Conservation (phyloP, 2,797 vertebrate genomes). For the Caiman crocodilus region DNA sequence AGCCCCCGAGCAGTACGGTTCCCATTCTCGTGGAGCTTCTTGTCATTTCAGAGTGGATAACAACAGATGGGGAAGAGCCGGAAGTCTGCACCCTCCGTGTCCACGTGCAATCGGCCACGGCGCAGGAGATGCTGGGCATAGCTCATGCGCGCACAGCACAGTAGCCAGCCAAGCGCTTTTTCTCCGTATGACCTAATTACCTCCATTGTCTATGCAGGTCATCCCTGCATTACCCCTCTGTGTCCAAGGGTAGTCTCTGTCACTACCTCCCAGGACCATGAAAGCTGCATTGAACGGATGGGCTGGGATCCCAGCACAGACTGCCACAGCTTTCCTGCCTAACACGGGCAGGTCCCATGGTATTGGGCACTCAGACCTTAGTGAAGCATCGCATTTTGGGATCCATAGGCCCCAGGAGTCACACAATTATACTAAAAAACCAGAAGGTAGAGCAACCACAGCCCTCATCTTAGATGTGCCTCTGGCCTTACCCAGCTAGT, state of each 20-base stretch:
- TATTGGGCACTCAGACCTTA: neutral
- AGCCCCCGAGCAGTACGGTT: neutral
- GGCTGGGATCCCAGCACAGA: neutral
- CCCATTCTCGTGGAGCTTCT: neutral
- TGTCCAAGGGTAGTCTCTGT: no score
- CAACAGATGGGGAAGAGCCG: rapidly evolving
- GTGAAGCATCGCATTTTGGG: neutral
- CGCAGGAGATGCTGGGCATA: neutral
- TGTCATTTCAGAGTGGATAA: neutral
- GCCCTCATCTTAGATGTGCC: neutral
- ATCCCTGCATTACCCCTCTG: neutral
- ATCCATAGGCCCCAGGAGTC: neutral
- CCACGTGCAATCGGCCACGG: neutral
- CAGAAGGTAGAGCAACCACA: neutral
- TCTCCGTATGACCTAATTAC: neutral
- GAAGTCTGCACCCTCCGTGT: rapidly evolving
- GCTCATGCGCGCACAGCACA: neutral
- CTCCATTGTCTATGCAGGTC: neutral
- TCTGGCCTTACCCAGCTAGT: neutral
- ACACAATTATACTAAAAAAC: neutral
- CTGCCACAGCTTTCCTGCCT: no score
- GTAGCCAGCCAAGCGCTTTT: neutral
- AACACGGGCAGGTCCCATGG: no score
- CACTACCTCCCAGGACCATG: neutral
- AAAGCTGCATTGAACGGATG: rapidly evolving